Evolutionary conservation across 2,113 vertebrate species (phyloP), one percentile per base, ranked within the genome.

Genomic region (Eubucco bourcierii): DNA sequence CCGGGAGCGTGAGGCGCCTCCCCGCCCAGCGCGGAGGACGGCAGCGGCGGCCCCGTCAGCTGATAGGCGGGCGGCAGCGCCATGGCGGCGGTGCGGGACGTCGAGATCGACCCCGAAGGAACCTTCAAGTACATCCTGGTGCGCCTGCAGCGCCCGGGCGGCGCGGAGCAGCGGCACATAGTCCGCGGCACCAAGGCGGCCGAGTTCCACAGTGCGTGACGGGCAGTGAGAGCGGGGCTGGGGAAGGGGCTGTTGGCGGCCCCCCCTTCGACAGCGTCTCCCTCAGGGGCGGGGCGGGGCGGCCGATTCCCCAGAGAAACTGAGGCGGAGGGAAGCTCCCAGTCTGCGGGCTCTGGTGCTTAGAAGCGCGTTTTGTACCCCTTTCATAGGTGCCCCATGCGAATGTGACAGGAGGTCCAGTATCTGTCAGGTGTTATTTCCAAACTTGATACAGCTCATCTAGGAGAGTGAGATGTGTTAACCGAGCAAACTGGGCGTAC

Each of bases 61-160:
- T 33, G 7, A 3, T 2, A 44, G 34, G 56, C 71, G 12, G 72
- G 23, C 28, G 66, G 24, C 10, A 2, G 8, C 7, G 58, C 76
- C 12, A 94, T 99, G 92, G 93, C 93, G 8, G 93, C 97, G 9
- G 93, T 98, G 28, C 56, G 96, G 44, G 98, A 97, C 7, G 98
- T 98, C 3, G 98, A 98, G 93, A 98, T 99, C 31, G 98, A 99
- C 84, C 88, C 98, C 0, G 98, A 98, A 15, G 98, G 98, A 85
- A 98, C 97, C 2, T 99, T 98, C 95, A 99, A 99, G 88, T 99
- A 99, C 91, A 98, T 99, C 68, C 94, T 98, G 94, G 91, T 99
- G 93, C 98, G 96, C 24, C 93, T 99, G 78, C 98, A 97, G 94
- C 95, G 96, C 29, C 98, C 98, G 97, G 97, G 93, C 53, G 97